Evolutionary conservation across 2,888 invertebrate genomes (phyloP), one percentile per base, ranked within the genome.

Genomic region (Lycophotia porphyrea): DNA sequence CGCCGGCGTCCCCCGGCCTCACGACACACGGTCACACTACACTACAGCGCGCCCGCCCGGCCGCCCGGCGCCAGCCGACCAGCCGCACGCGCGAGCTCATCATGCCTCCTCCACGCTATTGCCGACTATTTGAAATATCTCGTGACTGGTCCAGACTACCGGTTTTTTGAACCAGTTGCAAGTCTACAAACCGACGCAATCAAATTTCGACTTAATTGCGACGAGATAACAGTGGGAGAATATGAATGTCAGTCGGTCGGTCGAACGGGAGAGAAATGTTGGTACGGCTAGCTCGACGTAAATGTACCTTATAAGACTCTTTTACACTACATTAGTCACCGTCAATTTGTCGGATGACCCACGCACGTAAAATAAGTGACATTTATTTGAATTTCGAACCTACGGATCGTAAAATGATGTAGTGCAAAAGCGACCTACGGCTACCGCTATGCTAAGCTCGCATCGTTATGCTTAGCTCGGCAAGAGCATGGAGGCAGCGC

Each of bases 401-500:
- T 4, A 27, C 24, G 9, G 11, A 24, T 13, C 34, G 9, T 52
- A 24, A 55, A 34, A 55, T 18, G 5, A 21, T 7, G 13, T 24
- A 49, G 63, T 55, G 31, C 44, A 71, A 31, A 47, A 71, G 58
- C 39, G 58, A 44, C 36, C 74, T 47, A 72, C 13, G 27, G 11
- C 49, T 27, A 18, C n/a, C 47, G 15, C 55, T 39, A 47, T 18
- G 64, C 36, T 47, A 8, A 9, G 34, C 24, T 58, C 8, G 44
- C 36, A 31, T 44, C 5, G n/a, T 44, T 1, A 31, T 52, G 44
- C n/a, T 27, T 13, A 47, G 49, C 31, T 74, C 60, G 63, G 63
- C 76, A 76, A 84, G 67, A 83, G 83, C 76, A 31, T 74, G 84
- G 82, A 86, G 82, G 80, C 76, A 76, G 80, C 78, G 71, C 83